phyloP scores from a whole-genome alignment of 2,113 vertebrate species.

The Glaucidium brasilianum region DNA sequence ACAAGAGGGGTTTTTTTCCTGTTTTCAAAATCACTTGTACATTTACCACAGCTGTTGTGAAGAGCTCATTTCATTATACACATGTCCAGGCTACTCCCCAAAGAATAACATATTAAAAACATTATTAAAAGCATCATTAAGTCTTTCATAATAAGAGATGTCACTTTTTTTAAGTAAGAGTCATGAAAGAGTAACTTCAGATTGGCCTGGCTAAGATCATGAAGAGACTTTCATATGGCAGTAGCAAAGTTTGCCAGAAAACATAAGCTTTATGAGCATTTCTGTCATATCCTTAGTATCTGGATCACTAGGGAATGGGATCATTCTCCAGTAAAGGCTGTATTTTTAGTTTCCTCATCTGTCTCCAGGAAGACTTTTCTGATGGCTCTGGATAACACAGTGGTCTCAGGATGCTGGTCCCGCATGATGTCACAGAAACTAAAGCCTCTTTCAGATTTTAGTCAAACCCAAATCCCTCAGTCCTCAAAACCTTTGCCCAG shows the following conservation, averaged over 20 bases:
- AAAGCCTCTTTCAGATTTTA: neutral
- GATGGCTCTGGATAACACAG: neutral
- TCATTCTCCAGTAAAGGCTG: neutral
- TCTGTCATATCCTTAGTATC: neutral
- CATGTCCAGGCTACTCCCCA: neutral
- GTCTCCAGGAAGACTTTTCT: neutral
- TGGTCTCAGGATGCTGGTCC: neutral
- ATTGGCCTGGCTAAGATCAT: neutral
- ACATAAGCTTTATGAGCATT: neutral
- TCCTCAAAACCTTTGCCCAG: neutral
- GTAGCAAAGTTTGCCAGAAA: neutral
- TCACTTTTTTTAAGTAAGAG: neutral
- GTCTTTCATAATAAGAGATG: neutral
- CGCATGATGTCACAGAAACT: neutral
- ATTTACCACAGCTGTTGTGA: neutral
- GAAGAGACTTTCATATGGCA: neutral
- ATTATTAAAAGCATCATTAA: neutral
- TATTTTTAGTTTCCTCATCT: neutral
- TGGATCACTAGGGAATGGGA: neutral
- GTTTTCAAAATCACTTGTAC: neutral
- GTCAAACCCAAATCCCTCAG: neutral
- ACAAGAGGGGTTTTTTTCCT: slow-evolving; percentile 16
- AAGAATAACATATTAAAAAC: neutral
- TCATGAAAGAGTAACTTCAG: neutral
- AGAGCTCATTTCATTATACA: neutral